Evolutionary conservation across 2,888 invertebrate species (phyloP).

Genomic region (Ichneumoninae sp.): DNA sequence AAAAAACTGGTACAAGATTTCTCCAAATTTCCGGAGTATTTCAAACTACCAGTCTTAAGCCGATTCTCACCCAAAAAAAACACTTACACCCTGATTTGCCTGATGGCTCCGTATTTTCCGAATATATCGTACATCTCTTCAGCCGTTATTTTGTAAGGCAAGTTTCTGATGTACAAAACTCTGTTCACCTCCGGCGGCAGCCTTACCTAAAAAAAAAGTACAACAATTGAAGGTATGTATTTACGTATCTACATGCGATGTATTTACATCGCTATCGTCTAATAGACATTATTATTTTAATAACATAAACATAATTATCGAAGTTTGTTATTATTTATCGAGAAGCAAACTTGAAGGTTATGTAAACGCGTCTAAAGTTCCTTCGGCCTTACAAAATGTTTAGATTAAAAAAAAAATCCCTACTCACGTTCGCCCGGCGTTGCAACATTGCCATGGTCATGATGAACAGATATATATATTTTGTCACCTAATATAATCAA

Average conservation of each 20-base stretch:
- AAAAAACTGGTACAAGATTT: not conserved
- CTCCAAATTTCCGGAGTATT: not conserved
- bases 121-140: slow-evolving; percentile 99
- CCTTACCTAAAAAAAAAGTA: slow-evolving; percentile 89
- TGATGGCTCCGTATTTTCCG: slow-evolving; percentile 99
- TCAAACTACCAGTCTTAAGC: not conserved
- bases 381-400: not conserved
- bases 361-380: not conserved
- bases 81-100: slow-evolving; percentile 98
- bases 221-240: not conserved
- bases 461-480: slow-evolving; percentile 31
- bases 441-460: slow-evolving; percentile 90
- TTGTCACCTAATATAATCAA: not conserved
- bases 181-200: slow-evolving; percentile 99
- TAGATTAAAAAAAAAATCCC: slow-evolving; percentile 77
- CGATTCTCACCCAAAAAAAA: not conserved
- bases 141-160: slow-evolving; percentile 99
- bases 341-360: slow-evolving; percentile 46
- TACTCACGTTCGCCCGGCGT: slow-evolving; percentile 89
- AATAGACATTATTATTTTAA: slow-evolving; percentile 40
- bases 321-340: not conserved
- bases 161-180: slow-evolving; percentile 97
- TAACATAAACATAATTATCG: not conserved
- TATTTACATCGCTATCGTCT: not conserved
- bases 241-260: not conserved